Evolutionary conservation across 1,140 invertebrate species (phyloP).

Genomic region (Heterodera schachtii): DNA sequence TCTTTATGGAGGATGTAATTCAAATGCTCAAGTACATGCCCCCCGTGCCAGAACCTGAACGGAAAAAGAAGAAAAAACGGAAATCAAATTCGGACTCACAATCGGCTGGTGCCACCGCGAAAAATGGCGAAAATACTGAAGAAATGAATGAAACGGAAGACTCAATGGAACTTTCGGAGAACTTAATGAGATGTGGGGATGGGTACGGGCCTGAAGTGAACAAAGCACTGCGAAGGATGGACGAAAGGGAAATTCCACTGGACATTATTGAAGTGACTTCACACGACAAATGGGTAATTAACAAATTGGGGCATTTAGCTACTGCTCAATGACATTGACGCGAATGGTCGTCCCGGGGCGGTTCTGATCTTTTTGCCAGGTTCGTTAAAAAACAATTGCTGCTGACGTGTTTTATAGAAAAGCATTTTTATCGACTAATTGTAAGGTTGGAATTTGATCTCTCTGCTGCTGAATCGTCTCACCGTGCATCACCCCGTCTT

Average conservation of each 20-base stretch:
- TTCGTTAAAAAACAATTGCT: not conserved
- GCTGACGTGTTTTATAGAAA: not conserved
- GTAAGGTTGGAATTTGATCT: slow-evolving; percentile 84
- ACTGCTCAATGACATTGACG: slow-evolving; percentile 53
- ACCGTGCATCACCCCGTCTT: slow-evolving; percentile 32
- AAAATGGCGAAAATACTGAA: slow-evolving; percentile 38
- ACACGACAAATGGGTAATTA: not conserved
- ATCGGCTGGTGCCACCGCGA: slow-evolving; percentile 39
- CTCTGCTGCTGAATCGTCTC: slow-evolving; percentile 72
- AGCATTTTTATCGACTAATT: not conserved
- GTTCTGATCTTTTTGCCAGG: slow-evolving; percentile 86
- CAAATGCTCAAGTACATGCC: slow-evolving; percentile 55
- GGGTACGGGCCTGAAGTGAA: slow-evolving; percentile 39
- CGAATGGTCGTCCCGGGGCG: slow-evolving; percentile 71
- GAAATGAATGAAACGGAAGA: slow-evolving; percentile 17
- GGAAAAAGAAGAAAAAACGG: slow-evolving; percentile 43
- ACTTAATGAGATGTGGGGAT: slow-evolving; percentile 7
- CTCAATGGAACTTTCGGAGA: slow-evolving; percentile 21
- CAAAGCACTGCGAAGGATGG: slow-evolving; percentile 47
- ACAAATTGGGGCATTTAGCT: slow-evolving; percentile 34
- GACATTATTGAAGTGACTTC: slow-evolving; percentile 56
- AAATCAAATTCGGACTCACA: slow-evolving; percentile 11
- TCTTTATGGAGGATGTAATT: slow-evolving; percentile 59
- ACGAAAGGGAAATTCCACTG: slow-evolving; percentile 60
- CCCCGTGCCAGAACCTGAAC: slow-evolving; percentile 34